phyloP scores from a whole-genome alignment of 2,113 vertebrate genomes.

The Seriola dumerili region DNA sequence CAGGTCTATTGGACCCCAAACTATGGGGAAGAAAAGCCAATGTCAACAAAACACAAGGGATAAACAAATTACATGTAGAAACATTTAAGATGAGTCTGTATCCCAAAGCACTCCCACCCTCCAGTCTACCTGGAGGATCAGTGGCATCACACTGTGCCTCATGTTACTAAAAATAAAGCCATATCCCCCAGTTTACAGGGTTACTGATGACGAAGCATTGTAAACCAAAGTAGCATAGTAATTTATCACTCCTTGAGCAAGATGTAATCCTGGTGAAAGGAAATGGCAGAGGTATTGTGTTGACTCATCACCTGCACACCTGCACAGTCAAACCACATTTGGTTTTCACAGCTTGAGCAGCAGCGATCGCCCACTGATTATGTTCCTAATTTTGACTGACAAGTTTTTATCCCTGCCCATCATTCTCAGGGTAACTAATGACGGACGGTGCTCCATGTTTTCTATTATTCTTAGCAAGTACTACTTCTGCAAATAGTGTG shows the following conservation, averaged over 20 bases:
- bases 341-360: constrained; percentile 33
- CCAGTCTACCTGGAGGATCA: constrained; percentile 45
- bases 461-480: constrained; percentile 33
- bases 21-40: neutral
- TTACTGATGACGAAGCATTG: constrained; percentile 60
- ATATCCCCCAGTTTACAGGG: constrained; percentile 55
- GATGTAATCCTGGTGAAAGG: constrained; percentile 27
- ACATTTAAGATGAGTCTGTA: constrained; percentile 21
- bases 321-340: constrained; percentile 30
- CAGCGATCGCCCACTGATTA: constrained; percentile 15
- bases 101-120: constrained; percentile 33
- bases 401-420: constrained; percentile 14
- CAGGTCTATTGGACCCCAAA: neutral
- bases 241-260: constrained; percentile 53
- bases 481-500: constrained; percentile 52
- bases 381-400: constrained; percentile 17
- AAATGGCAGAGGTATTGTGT: constrained; percentile 32
- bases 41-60: neutral
- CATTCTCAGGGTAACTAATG: constrained; percentile 35
- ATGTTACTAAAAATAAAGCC: constrained; percentile 70
- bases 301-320: constrained; percentile 56
- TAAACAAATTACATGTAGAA: too few species aligned
- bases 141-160: constrained; percentile 33
- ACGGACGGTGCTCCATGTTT: constrained; percentile 2
- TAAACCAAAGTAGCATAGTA: constrained; percentile 44